These are phyloP conservation scores for Drosophila infuscata DNA, from an alignment of 2,888 invertebrate genomes.

Conservation along the genomic window DNA sequence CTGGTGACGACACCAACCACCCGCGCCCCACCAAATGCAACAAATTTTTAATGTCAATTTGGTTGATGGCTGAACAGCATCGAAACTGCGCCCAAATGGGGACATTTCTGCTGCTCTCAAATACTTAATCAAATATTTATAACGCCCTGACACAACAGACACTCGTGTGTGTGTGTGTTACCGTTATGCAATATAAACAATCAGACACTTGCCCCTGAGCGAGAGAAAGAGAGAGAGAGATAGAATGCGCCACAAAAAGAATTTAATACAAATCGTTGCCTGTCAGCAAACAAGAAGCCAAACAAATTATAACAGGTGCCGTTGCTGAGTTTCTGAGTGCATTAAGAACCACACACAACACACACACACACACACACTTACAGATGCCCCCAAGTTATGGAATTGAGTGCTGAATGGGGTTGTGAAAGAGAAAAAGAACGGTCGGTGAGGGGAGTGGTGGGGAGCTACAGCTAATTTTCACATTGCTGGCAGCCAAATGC, in stretches of 20 bases:
- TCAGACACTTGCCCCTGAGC: conserved; percentile 44
- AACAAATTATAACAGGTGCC: conserved; percentile 79
- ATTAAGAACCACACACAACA: conserved; percentile 44
- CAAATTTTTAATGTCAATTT: conserved; percentile 68
- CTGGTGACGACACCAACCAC: conserved; percentile 12
- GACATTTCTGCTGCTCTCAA: conserved; percentile 15
- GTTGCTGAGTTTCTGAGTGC: conserved; percentile 52
- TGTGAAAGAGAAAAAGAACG: not conserved
- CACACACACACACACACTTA: conserved; percentile 11
- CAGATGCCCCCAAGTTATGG: conserved; percentile 41
- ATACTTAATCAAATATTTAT: conserved; percentile 72
- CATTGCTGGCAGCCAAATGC: conserved; percentile 46
- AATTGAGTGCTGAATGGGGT: conserved; percentile 25
- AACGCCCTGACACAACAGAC: conserved; percentile 17
- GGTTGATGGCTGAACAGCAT: conserved; percentile 52
- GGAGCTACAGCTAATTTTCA: conserved; percentile 48
- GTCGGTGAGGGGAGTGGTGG: not conserved
- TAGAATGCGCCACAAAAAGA: conserved; percentile 51
- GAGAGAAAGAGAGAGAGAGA: conserved; percentile 32
- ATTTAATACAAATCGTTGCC: conserved; percentile 76
- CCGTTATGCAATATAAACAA: conserved; percentile 63
- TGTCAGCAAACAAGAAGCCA: conserved; percentile 78
- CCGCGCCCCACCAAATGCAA: conserved; percentile 30
- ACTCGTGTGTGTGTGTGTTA: conserved; percentile 15
- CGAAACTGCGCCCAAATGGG: conserved; percentile 27